phyloP scores from a whole-genome alignment of 2,113 vertebrate species.

The Genyomyrus donnyi region DNA sequence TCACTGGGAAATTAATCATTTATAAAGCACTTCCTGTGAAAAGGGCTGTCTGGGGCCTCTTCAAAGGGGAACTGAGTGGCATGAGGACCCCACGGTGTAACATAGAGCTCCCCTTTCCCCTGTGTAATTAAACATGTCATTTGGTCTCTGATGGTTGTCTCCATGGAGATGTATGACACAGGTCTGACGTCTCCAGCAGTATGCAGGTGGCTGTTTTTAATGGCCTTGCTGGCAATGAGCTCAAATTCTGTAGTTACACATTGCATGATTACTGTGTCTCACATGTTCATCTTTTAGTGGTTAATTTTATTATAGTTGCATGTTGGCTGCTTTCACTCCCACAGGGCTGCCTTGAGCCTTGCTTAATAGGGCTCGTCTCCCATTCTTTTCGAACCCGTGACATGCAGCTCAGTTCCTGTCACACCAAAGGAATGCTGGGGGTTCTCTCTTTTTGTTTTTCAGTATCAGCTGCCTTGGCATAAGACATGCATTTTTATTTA shows the following conservation, averaged over 20 bases:
- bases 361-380: not conserved
- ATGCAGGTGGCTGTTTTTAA: not conserved
- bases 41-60: not conserved
- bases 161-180: not conserved
- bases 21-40: conserved; percentile 37
- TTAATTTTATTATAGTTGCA: not conserved
- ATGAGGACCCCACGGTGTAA: not conserved
- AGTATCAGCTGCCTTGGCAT: not conserved
- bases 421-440: not conserved
- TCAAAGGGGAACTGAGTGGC: not conserved
- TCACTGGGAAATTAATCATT: conserved; percentile 58
- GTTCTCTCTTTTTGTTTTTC: not conserved
- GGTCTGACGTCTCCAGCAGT: not conserved
- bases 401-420: not conserved
- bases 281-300: not conserved
- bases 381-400: not conserved
- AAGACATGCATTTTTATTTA: not conserved
- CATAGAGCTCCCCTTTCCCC: not conserved
- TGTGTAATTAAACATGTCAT: conserved; percentile 1
- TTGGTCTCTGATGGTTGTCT: not conserved
- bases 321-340: not conserved
- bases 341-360: not conserved
- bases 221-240: not conserved
- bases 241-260: not conserved
- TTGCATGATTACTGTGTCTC: not conserved